Evolutionary conservation across 35 echinoderm and acorn worm genomes (phyloP).

Genomic region (Anneissia japonica): DNA sequence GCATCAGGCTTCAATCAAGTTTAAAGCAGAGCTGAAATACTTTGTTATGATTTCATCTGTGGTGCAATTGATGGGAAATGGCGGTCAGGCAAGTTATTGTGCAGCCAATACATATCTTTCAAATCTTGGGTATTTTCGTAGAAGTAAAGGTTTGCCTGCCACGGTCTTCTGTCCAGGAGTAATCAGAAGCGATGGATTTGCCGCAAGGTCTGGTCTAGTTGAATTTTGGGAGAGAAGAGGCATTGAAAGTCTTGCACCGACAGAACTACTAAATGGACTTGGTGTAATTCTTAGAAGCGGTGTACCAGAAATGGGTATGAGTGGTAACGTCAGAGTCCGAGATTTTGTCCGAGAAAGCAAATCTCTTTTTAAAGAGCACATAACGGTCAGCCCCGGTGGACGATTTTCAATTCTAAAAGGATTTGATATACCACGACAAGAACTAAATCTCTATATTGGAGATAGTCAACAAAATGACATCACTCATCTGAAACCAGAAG

Average conservation of each 20-base stretch:
- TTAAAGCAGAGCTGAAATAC: slow-evolving; percentile 13
- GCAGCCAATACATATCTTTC: slow-evolving; percentile 56
- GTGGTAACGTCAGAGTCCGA: not conserved
- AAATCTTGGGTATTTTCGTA: slow-evolving; percentile 12
- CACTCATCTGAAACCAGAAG: slow-evolving; percentile 2
- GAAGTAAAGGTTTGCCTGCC: slow-evolving; percentile 35
- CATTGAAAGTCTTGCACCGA: slow-evolving; percentile 20
- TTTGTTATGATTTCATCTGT: slow-evolving; percentile 62
- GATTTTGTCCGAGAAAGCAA: slow-evolving; percentile 16
- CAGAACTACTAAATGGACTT: slow-evolving; percentile 15
- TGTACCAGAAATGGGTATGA: not conserved
- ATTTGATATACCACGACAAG: slow-evolving; percentile 7
- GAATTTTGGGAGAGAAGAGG: slow-evolving; percentile 33
- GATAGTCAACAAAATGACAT: slow-evolving; percentile 13
- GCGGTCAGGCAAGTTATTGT: slow-evolving; percentile 62
- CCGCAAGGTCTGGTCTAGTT: slow-evolving; percentile 29
- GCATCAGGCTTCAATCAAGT: slow-evolving; percentile 40
- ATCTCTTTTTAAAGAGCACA: slow-evolving; percentile 1
- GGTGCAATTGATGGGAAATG: slow-evolving; percentile 49
- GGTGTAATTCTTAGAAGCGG: slow-evolving; percentile 19
- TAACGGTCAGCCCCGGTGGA: slow-evolving; percentile 10
- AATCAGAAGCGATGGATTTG: slow-evolving; percentile 50
- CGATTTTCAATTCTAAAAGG: slow-evolving; percentile 48
- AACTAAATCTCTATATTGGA: not conserved
- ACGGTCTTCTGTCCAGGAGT: slow-evolving; percentile 36